phyloP scores from a whole-genome alignment of 1,140 invertebrate species.

The Rhyacophila brunnea region DNA sequence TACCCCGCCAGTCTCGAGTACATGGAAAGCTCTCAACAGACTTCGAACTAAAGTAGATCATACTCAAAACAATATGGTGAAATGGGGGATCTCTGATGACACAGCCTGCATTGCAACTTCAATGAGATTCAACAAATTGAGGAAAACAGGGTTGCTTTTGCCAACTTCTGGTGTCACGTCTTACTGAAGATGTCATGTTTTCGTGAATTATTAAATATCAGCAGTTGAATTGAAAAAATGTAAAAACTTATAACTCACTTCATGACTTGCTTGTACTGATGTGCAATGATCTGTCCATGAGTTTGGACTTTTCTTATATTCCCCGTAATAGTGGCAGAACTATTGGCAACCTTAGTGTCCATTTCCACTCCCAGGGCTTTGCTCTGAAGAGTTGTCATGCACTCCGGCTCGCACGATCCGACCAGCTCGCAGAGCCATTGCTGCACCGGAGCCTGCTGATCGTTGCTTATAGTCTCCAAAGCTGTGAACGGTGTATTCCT shows the following conservation, averaged over 20 bases:
- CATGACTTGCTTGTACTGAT: conserved; percentile 53
- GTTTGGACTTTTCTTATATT: conserved; percentile 56
- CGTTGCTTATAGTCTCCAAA: conserved; percentile 46
- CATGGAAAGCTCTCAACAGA: no score
- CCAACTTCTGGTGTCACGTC: no score
- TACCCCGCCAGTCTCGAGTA: no score
- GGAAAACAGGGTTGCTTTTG: no score
- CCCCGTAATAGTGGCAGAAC: conserved; percentile 52
- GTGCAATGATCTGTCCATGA: conserved; percentile 52
- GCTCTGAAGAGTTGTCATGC: conserved; percentile 76
- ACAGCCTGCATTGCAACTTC: no score
- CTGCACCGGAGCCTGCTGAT: conserved; percentile 49
- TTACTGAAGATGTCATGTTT: background rate
- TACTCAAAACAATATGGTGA: no score
- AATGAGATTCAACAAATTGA: no score
- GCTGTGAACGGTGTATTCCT: conserved; percentile 33
- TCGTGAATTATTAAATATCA: no score
- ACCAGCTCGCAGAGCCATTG: conserved; percentile 69
- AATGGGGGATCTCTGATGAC: no score
- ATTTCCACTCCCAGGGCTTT: conserved; percentile 68
- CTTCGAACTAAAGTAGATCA: no score
- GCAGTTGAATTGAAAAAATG: no score
- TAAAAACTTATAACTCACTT: conserved; percentile 39
- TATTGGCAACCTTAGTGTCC: conserved; percentile 48
- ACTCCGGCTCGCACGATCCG: conserved; percentile 70